A percentile compares a stretch with the other conserved stretches of the same genome.
These are phyloP conservation scores for Eurosta solidaginis DNA, from an alignment of 1,140 invertebrate genomes.

Conservation along the genomic window DNA sequence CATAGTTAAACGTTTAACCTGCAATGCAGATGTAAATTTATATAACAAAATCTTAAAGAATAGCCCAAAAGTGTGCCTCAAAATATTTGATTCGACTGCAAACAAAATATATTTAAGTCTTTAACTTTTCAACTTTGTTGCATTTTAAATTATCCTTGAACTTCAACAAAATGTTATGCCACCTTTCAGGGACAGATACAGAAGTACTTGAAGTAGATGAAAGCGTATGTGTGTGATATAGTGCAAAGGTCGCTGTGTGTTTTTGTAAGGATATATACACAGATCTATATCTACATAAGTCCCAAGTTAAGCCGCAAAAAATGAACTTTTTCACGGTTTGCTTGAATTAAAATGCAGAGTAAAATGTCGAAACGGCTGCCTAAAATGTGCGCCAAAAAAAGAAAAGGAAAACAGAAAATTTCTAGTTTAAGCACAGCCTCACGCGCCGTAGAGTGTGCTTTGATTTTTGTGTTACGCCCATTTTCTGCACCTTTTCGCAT, in stretches of 20 bases:
- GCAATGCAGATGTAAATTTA: neutral
- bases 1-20: constrained; percentile 59
- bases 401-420: neutral
- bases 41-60: neutral
- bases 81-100: neutral
- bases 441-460: constrained; percentile 1
- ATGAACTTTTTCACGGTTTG: constrained; percentile 10
- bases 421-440: constrained; percentile 14
- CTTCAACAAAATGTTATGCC: constrained; percentile 17
- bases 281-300: no score
- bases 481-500: neutral
- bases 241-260: neutral
- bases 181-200: neutral
- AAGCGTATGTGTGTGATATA: no score
- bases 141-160: constrained; percentile 18
- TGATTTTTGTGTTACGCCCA: neutral
- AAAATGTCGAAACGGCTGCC: neutral
- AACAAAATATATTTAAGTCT: neutral
- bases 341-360: neutral
- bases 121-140: neutral
- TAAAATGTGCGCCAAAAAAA: neutral
- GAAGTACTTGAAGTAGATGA: neutral
- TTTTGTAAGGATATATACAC: no score
- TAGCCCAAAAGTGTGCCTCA: neutral
- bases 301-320: neutral